Conservation (phyloP, 2,113 vertebrate genomes). For the Terrapene triunguis region DNA sequence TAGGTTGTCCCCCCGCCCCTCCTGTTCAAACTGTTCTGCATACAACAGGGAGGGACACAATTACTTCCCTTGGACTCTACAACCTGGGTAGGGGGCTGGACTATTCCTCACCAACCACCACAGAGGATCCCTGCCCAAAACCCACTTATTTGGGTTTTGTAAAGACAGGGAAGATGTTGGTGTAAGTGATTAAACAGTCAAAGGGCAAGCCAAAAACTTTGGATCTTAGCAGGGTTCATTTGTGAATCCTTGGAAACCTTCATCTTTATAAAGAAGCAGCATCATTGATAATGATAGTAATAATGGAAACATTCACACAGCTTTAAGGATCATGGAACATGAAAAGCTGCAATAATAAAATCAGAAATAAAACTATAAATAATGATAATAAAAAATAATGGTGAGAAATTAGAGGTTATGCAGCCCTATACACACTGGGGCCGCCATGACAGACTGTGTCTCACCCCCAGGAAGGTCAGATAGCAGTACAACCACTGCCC, state of each 20-base stretch:
- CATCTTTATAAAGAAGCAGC: too few species aligned
- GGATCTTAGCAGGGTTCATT: neutral
- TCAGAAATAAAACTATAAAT: neutral
- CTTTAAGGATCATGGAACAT: neutral
- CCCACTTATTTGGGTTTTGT: neutral
- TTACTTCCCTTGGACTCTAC: neutral
- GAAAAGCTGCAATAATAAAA: neutral
- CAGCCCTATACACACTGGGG: neutral
- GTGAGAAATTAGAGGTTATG: neutral
- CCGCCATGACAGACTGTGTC: neutral
- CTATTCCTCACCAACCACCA: neutral
- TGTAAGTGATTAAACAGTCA: neutral
- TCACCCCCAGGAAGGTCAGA: neutral
- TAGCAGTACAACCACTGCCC: neutral
- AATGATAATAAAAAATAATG: neutral
- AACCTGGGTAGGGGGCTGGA: neutral
- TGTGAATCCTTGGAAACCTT: too few species aligned
- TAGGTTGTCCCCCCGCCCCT: too few species aligned
- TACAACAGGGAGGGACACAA: neutral
- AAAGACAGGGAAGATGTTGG: neutral
- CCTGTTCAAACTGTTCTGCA: neutral
- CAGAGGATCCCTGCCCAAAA: neutral
- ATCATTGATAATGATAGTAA: too few species aligned
- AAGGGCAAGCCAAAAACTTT: neutral
- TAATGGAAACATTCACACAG: neutral